These are phyloP conservation scores for Urocitellus parryii DNA, from an alignment of 2,113 vertebrate species.

Conservation along the genomic window DNA sequence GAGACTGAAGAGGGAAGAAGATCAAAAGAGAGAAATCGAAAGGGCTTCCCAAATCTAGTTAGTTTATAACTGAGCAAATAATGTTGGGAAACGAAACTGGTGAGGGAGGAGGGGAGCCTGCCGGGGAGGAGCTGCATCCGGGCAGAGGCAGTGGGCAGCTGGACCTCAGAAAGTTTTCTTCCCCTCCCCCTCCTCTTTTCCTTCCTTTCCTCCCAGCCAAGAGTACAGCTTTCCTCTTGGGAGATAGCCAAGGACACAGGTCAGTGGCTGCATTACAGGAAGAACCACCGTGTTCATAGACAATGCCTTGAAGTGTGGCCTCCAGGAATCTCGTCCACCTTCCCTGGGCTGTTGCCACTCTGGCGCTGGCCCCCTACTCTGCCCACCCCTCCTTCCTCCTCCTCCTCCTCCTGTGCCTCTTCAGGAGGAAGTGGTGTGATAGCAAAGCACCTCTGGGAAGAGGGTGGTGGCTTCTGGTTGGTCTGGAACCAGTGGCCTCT, in stretches of 20 bases:
- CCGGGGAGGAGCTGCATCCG: not conserved
- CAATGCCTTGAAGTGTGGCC: accelerated
- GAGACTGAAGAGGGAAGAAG: not conserved
- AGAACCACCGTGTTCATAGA: not conserved
- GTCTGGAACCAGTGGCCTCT: not conserved
- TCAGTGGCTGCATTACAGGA: not conserved
- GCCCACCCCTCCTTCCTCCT: not conserved
- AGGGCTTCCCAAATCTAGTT: not conserved
- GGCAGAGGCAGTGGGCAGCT: not conserved
- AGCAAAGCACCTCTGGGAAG: not conserved
- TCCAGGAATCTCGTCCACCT: not conserved
- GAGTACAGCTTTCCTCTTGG: not conserved
- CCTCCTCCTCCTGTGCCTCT: not conserved
- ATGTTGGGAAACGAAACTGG: not conserved
- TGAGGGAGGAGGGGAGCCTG: not conserved
- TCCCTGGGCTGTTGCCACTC: not conserved
- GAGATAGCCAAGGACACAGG: not conserved
- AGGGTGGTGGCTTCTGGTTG: no score
- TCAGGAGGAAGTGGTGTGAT: not conserved
- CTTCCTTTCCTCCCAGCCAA: not conserved
- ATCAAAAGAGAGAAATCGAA: not conserved
- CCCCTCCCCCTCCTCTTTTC: not conserved
- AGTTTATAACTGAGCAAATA: conserved; percentile 20
- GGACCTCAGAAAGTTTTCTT: not conserved
- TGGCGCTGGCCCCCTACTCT: not conserved